Base-by-base conservation (phyloP, 1,140 invertebrate species). In the Camponotus floridanus region DNA sequence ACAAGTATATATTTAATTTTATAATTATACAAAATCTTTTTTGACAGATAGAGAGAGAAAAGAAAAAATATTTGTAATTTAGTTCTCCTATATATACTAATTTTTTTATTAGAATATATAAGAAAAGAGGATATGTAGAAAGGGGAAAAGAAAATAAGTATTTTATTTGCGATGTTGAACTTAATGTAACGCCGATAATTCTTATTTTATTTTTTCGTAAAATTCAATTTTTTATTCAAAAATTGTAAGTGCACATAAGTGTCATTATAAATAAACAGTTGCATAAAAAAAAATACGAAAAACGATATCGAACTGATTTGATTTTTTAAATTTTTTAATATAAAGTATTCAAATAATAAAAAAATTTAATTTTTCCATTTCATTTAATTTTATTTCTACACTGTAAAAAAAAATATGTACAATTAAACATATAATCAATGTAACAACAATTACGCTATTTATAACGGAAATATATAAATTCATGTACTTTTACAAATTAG, bases 241-340 rank as follows among this genome's bases (percentile, higher is more conserved):
- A 36, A n/a, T 57, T 36, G 36, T 48, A 48, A 8, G 31, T 31
- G 26, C 48, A 15, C n/a, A 57, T 39, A 39, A 1, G 6, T 57
- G 11, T 13, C 33, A 21, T 59, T 21, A 59, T 74, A 74, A 59
- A 73, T 59, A 57, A 74, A 59, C 59, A 59, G 33, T 42, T 55
- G n/a, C 33, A 6, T 59, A 36, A 74, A 59, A 59, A 59, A 59
- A 74, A 26, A 26, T 26, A 26, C 26, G 26, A 21, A 21, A 39
- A 15, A 5, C 36, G 21, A 76, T 76, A 8, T 76, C 45, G 26
- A 11, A 42, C 6, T 7, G 39, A 1, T 76, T 33, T 76, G 5
- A 31, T 76, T 76, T 62, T 59, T 26, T 26, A 26, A 26, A 26
- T 26, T 26, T 26, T 26, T 26, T 26, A 26, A 26, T 48, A 13